Evolutionary conservation across 2,797 vertebrate species (phyloP), one percentile per base, ranked within the genome.

Genomic region (Epinephelus awoara): DNA sequence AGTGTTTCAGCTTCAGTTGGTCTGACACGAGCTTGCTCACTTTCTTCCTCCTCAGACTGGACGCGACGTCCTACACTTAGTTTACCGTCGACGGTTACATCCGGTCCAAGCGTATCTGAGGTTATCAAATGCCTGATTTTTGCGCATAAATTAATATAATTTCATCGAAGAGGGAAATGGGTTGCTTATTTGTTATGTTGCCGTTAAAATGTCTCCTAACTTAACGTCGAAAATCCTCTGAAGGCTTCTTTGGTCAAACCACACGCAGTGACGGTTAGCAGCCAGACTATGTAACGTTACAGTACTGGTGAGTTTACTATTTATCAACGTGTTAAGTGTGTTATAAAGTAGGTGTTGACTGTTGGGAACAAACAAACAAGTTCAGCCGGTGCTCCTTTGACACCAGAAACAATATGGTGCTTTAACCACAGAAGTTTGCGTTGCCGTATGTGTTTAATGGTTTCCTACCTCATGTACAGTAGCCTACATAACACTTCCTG

Each of bases 1-100:
- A 89, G 46, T 57, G 25, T 40, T 15, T 63, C 58, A 51, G 29
- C 38, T 44, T 59, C 34, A 29, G 46, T 17, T 47, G 14, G 46
- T 11, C 0, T 17, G 18, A 34, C 25, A 14, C 27, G 27, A 8
- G 21, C 27, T 2, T 12, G 38, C 44, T n/a, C n/a, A n/a, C n/a
- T 17, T 59, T 17, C 21, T n/a, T 10, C 9, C 2, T 38, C 27
- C 11, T 42, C 34, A 4, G 29, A 38, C 49, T 23, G 54, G n/a
- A n/a, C n/a, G n/a, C n/a, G n/a, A n/a, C n/a, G n/a, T n/a, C n/a
- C n/a, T n/a, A 34, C 34, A 34, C 6, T 34, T 34, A 7, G 29
- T 15, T 50, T 29, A 23, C n/a, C 49, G 19, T 15, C 19, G 44
- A 44, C 40, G 1, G 2, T 14, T 9, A 50, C 49, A 25, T 65